These are phyloP conservation scores for Gryllus bimaculatus DNA, from an alignment of 1,140 invertebrate genomes.

Conservation along the genomic window DNA sequence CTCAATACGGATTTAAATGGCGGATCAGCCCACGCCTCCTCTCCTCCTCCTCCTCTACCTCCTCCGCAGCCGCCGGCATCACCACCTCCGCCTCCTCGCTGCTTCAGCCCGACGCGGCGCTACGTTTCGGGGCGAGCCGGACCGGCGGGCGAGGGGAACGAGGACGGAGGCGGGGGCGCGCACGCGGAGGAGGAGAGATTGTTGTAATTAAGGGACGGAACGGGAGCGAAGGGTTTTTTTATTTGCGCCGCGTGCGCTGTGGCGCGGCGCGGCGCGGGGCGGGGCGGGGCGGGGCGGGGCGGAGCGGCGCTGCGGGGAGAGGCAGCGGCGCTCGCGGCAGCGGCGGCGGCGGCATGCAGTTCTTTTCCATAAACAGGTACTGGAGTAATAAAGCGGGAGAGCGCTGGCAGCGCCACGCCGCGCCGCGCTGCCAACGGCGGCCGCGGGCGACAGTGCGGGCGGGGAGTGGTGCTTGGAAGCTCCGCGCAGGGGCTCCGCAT, in stretches of 20 bases:
- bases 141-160: background rate
- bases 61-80: background rate
- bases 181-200: background rate
- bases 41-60: background rate
- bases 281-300: too few relatives aligned
- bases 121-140: background rate
- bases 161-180: background rate
- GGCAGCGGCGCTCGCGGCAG: too few relatives aligned
- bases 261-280: too few relatives aligned
- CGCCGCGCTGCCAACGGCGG: too few relatives aligned
- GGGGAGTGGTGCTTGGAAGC: too few relatives aligned
- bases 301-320: too few relatives aligned
- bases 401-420: background rate
- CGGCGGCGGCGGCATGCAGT: background rate
- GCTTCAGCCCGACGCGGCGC: background rate
- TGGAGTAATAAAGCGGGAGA: conserved; percentile 1
- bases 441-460: too few relatives aligned
- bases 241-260: background rate
- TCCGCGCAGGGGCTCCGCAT: too few relatives aligned
- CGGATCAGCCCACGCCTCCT: background rate
- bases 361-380: conserved; percentile 4
- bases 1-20: background rate
- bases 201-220: conserved; percentile 3
- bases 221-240: background rate
- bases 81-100: background rate